Evolutionary conservation across 2,797 vertebrate species (phyloP).

Genomic region (Liasis olivaceus): DNA sequence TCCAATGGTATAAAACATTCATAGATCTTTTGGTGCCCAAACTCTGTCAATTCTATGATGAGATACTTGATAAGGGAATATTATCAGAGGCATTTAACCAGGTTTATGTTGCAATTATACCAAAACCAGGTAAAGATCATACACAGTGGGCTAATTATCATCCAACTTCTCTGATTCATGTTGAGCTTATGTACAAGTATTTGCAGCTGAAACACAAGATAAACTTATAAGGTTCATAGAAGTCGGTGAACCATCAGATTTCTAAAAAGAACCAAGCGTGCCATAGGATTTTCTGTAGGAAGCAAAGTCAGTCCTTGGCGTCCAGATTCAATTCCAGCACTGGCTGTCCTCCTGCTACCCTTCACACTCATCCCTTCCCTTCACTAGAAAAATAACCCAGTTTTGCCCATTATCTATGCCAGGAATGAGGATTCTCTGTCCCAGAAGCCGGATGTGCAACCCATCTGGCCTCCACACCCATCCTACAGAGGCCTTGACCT

Average conservation of each 20-base stretch:
- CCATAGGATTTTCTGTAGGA: background rate
- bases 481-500: background rate
- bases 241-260: background rate
- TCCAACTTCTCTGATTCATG: too few relatives aligned
- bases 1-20: too few relatives aligned
- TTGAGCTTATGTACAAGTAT: too few relatives aligned
- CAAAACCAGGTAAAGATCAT: too few relatives aligned
- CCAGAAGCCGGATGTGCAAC: background rate
- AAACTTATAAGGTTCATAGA: too few relatives aligned
- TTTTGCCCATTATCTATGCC: background rate
- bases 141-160: too few relatives aligned
- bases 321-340: background rate
- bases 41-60: too few relatives aligned
- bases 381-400: background rate
- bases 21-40: too few relatives aligned
- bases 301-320: background rate
- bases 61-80: too few relatives aligned
- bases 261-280: background rate
- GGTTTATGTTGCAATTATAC: too few relatives aligned
- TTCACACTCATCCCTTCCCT: background rate
- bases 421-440: background rate
- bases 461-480: background rate
- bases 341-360: background rate
- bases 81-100: too few relatives aligned
- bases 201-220: background rate